Evolutionary conservation across 2,888 invertebrate species (phyloP).

Genomic region (Oscheius sp.): DNA sequence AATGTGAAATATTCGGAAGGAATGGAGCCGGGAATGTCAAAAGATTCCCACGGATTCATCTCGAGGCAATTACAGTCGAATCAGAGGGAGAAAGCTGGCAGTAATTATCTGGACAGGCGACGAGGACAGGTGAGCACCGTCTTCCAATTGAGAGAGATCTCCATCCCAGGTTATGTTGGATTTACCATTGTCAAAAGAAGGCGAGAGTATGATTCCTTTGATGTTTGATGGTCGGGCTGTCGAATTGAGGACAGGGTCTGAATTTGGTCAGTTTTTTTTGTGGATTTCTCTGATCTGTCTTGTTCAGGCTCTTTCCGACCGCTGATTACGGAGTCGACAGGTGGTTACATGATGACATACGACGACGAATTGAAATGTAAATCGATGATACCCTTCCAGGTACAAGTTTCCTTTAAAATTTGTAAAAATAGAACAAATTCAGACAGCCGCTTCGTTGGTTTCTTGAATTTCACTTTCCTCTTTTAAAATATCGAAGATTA

Average conservation of each 20-base stretch:
- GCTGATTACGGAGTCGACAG: conserved; percentile 53
- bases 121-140: conserved; percentile 35
- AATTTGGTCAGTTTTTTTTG: conserved; percentile 41
- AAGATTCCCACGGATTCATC: conserved; percentile 63
- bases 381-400: conserved; percentile 65
- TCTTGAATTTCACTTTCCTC: conserved; percentile 9
- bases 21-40: conserved; percentile 58
- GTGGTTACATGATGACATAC: conserved; percentile 63
- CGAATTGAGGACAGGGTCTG: conserved; percentile 48
- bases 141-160: neutral
- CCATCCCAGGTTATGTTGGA: neutral
- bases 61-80: conserved; percentile 66
- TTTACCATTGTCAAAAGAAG: conserved; percentile 44
- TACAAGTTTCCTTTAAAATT: neutral
- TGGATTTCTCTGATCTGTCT: no score
- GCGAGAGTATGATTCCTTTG: conserved; percentile 57
- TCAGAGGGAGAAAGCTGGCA: conserved; percentile 62
- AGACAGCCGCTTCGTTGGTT: conserved; percentile 17
- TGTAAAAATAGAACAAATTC: neutral
- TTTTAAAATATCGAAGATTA: no score
- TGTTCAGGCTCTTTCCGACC: conserved; percentile 65
- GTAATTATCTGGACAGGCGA: conserved; percentile 62
- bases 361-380: conserved; percentile 63
- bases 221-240: conserved; percentile 59
- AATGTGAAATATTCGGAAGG: conserved; percentile 59